These are phyloP conservation scores for Lepidurus couesii DNA, from an alignment of 1,140 invertebrate genomes.

Conservation along the genomic window DNA sequence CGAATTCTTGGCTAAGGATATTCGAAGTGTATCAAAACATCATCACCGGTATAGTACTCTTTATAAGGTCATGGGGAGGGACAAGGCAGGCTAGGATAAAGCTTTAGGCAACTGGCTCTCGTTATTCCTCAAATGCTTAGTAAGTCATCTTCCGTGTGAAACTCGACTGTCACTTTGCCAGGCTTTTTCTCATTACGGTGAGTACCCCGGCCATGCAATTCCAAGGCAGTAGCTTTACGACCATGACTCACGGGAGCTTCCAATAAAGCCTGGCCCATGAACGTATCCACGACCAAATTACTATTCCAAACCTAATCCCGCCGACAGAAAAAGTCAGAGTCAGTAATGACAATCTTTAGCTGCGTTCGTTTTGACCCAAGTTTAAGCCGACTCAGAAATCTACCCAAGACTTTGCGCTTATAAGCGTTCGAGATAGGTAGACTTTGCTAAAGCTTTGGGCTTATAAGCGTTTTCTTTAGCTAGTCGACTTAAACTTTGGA, in stretches of 20 bases:
- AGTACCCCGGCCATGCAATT: slow-evolving; percentile 2
- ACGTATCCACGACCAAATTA: slow-evolving; percentile 47
- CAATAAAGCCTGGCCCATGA: slow-evolving; percentile 44
- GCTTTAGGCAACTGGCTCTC: background rate
- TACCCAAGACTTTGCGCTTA: no score
- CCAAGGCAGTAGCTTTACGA: slow-evolving; percentile 15
- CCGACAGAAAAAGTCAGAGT: slow-evolving; percentile 33
- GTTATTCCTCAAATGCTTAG: background rate
- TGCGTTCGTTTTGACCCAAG: no score
- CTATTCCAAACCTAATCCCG: slow-evolving; percentile 45
- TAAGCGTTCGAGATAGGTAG: no score
- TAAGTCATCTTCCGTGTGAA: slow-evolving; percentile 1
- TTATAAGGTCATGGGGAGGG: background rate
- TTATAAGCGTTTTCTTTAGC: no score
- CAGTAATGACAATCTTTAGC: no score
- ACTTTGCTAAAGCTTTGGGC: no score
- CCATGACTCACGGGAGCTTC: slow-evolving; percentile 35
- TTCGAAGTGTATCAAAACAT: background rate
- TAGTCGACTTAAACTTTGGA: no score
- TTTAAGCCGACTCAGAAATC: no score
- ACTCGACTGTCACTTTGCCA: slow-evolving; percentile 8
- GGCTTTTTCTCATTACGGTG: slow-evolving; percentile 13
- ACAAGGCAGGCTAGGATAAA: background rate
- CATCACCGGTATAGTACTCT: slow-evolving; percentile 5
- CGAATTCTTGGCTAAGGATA: background rate